Evolutionary conservation across 2,888 invertebrate genomes (phyloP), one percentile per base, ranked within the genome.

Genomic region (Nomada fucata): DNA sequence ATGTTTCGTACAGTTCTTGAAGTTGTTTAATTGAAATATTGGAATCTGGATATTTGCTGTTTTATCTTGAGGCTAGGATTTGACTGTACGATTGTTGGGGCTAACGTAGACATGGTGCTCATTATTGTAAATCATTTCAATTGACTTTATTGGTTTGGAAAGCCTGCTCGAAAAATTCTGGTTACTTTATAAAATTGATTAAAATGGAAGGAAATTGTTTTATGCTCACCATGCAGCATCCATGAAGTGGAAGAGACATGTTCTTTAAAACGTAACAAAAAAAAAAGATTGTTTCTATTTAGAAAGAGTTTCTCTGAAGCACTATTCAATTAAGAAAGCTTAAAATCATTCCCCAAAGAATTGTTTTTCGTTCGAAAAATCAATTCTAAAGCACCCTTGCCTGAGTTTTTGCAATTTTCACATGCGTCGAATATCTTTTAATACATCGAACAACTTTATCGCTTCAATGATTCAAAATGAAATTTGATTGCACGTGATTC

Each of bases 171-270:
- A 11, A 7, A 61, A 23, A 26, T 18, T 55, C 55, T 26, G 59
- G 59, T 79, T 64, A 74, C 9, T 69, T 73, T 50, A 18, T 53
- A 69, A 61, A 68, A 50, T 71, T 44, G 60, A 72, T 76, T 81
- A 81, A 73, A 73, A 60, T 73, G 64, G 70, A 82, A 81, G 76
- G 68, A 73, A 82, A 73, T 81, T 78, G 82, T 69, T 74, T 79
- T 83, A 83, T 82, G 82, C 83, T 83, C 83, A 83, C 82, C 83
- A 78, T 82, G 65, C 75, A 77, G 70, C 70, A 74, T 83, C 83
- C 83, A 74, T 82, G 82, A 71, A 75, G 83, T 83, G 82, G 83
- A 82, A 82, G 77, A 83, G 83, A 83, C 82, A 83, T 83, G 82
- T 83, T 83, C 78, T 82, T 82, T 82, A 75, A 78, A 77, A 74